Base-by-base conservation (phyloP, 2,888 invertebrate species). In the Cinara cedri region DNA sequence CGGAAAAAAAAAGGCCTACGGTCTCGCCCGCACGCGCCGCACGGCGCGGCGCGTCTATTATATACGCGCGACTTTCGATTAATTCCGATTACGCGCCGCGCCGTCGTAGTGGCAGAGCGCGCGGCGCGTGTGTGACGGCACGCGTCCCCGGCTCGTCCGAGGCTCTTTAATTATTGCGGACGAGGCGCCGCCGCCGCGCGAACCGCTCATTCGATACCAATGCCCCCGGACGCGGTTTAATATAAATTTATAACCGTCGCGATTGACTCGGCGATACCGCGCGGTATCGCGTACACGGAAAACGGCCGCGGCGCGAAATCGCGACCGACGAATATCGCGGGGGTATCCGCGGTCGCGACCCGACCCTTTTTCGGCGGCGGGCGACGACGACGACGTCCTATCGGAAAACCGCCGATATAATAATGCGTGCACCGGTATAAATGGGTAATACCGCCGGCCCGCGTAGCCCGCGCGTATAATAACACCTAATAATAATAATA, bases 51-150 rank as follows among this genome's bases (percentile, higher is more conserved):
- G 42, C 1, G n/a, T 24, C 14, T 26, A 60, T n/a, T n/a, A n/a
- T n/a, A n/a, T 4, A 26, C 24, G 57, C n/a, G 57, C 57, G 66
- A 68, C 55, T 66, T 76, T 66, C 46, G 76, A 76, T 76, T 65
- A 66, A 75, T 75, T 75, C 65, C 57, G 76, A 76, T 76, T 68
- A 57, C 66, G 66, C 46, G 66, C 44, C 24, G n/a, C 46, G 19
- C 14, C 6, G 26, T 21, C 34, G 55, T 54, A 14, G 14, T n/a
- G 26, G 21, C 4, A 19, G 49, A 51, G 34, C 3, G 34, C 34
- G 34, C 34, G 34, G 34, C 34, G 34, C 34, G 34, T n/a, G 34
- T 6, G 34, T 34, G 3, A 4, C 34, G 34, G 34, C 34, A 3
- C 34, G 3, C 3, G 34, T 3, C 34, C 34, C 34, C 34, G 34